These are phyloP conservation scores for Platysteira castanea DNA, from an alignment of 2,113 vertebrate species.

Conservation along the genomic window DNA sequence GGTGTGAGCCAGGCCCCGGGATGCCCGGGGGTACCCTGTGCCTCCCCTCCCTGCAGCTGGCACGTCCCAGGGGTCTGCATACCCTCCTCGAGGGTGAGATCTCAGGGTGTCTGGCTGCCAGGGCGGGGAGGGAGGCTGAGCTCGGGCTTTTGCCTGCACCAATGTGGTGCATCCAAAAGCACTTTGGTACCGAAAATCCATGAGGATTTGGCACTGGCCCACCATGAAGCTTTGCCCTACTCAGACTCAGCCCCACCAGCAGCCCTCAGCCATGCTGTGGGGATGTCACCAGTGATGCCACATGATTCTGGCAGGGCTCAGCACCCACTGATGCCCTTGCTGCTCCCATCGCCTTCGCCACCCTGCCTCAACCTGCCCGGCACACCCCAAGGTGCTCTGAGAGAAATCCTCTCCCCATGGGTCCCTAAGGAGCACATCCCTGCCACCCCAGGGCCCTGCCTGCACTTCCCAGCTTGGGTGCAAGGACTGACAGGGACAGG, in stretches of 20 bases:
- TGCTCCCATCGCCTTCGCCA: background rate
- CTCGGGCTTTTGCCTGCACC: background rate
- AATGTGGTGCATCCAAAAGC: background rate
- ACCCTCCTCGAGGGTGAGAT: fast-evolving
- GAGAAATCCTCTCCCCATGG: background rate
- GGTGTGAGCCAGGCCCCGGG: background rate
- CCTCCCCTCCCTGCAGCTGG: background rate
- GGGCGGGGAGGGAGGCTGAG: background rate
- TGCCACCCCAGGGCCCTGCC: background rate
- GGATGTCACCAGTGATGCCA: background rate
- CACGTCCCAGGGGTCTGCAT: background rate
- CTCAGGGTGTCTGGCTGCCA: background rate
- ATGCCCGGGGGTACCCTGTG: background rate
- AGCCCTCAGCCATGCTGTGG: fast-evolving
- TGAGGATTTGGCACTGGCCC: background rate
- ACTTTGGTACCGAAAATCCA: background rate
- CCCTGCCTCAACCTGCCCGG: background rate
- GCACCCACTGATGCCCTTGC: background rate
- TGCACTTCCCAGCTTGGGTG: background rate
- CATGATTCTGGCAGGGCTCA: background rate
- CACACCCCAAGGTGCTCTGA: background rate
- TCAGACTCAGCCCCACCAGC: background rate
- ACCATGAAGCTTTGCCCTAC: fast-evolving
- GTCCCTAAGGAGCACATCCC: background rate
- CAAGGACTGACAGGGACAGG: background rate